These are phyloP conservation scores for Neodiprion pinetum DNA, from an alignment of 1,140 invertebrate genomes.

Conservation along the genomic window DNA sequence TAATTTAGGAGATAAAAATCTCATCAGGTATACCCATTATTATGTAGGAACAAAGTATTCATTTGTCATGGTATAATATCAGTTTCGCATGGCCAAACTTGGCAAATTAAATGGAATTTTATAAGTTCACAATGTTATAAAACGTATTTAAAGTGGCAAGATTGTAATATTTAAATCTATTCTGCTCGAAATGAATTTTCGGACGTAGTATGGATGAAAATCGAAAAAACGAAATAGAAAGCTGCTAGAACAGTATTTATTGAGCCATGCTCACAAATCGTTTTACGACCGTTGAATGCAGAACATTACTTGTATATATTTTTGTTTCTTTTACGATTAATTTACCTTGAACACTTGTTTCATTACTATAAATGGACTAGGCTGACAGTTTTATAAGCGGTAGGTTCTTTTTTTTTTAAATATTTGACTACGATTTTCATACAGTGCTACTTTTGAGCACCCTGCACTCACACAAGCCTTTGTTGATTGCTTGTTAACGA, in stretches of 20 bases:
- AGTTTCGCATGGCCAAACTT: no score
- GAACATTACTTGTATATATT: background rate
- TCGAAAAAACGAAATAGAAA: no score
- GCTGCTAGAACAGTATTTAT: background rate
- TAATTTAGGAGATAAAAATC: no score
- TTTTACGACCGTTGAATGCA: background rate
- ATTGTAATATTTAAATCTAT: no score
- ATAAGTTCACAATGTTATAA: no score
- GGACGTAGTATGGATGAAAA: no score
- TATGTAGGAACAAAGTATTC: no score
- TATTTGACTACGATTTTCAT: conserved; percentile 4
- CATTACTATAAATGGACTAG: background rate
- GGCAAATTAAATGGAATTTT: no score
- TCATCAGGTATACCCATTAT: no score
- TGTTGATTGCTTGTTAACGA: conserved; percentile 43
- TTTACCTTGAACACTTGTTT: conserved; percentile 5
- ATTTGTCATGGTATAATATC: no score
- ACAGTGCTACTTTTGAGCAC: background rate
- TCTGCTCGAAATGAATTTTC: no score
- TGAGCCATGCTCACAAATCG: background rate
- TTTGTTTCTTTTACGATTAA: background rate
- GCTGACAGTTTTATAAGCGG: background rate
- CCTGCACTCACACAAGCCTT: conserved; percentile 36
- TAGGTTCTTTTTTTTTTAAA: background rate
- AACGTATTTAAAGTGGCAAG: no score